Percentiles rank a stretch among this genome's conserved stretches.
phyloP scores from a whole-genome alignment of 2,888 invertebrate genomes.

The Ormyrus rosae region DNA sequence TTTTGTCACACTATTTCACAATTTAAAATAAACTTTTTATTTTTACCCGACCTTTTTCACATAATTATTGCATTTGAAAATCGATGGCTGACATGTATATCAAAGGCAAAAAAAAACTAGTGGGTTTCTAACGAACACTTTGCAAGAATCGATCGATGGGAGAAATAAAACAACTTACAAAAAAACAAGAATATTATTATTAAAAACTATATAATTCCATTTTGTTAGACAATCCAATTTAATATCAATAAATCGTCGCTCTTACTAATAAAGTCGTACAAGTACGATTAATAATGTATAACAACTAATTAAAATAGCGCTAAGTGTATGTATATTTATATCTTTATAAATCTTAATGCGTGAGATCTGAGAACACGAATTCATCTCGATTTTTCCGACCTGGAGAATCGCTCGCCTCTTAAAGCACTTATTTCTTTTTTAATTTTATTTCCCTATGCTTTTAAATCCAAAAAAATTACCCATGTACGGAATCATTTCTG shows the following conservation, averaged over 20 bases:
- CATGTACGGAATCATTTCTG: conserved; percentile 19
- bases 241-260: conserved; percentile 62
- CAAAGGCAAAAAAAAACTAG: conserved; percentile 12
- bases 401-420: conserved; percentile 62
- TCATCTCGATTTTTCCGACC: conserved; percentile 66
- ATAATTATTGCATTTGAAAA: conserved; percentile 54
- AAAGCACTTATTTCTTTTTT: conserved; percentile 58
- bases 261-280: conserved; percentile 65
- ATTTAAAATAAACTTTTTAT: conserved; percentile 27
- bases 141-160: conserved; percentile 34
- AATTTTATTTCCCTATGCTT: conserved; percentile 39
- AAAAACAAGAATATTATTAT: conserved; percentile 65
- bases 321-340: conserved; percentile 61
- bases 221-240: conserved; percentile 66
- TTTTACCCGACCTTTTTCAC: conserved; percentile 30
- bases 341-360: conserved; percentile 63
- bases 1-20: conserved; percentile 17
- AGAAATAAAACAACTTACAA: conserved; percentile 55
- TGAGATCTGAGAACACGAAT: conserved; percentile 73
- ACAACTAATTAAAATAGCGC: conserved; percentile 63
- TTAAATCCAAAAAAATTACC: conserved; percentile 40
- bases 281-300: conserved; percentile 66
- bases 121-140: not conserved
- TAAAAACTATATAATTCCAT: conserved; percentile 68
- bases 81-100: conserved; percentile 34